Percentiles rank a stretch among this genome's conserved stretches.
phyloP scores from a whole-genome alignment of 30 jellyfish, hydroid and myxozoan genomes.

The Hydractinia echinata region DNA sequence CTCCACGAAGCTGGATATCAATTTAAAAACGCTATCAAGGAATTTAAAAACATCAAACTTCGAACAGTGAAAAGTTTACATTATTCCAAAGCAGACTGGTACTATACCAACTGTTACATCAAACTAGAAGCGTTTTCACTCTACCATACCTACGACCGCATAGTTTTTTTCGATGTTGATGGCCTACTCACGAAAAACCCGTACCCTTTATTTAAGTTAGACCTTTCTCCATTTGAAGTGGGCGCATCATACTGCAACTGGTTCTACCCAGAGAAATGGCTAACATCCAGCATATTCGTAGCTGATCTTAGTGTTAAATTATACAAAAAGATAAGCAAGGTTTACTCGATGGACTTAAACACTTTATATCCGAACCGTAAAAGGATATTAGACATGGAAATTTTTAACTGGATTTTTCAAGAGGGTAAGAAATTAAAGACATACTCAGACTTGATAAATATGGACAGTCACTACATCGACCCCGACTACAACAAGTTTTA shows the following conservation, averaged over 20 bases:
- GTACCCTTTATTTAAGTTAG: slow-evolving; percentile 7
- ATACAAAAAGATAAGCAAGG: not conserved
- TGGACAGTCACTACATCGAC: slow-evolving; percentile 44
- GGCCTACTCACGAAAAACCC: slow-evolving; percentile 31
- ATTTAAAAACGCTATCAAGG: slow-evolving; percentile 11
- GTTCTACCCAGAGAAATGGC: slow-evolving; percentile 39
- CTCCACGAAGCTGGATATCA: slow-evolving; percentile 24
- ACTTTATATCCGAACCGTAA: slow-evolving; percentile 13
- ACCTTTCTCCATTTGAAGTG: slow-evolving; percentile 15
- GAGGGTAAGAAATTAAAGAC: slow-evolving; percentile 35
- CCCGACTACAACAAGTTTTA: slow-evolving; percentile 30
- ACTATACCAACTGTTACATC: slow-evolving; percentile 26
- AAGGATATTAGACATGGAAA: slow-evolving; percentile 35
- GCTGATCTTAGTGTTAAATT: slow-evolving; percentile 29
- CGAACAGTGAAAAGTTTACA: slow-evolving; percentile 3
- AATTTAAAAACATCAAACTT: slow-evolving; percentile 19
- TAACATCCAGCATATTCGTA: slow-evolving; percentile 35
- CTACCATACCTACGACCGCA: slow-evolving; percentile 25
- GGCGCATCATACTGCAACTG: slow-evolving; percentile 44
- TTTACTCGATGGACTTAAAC: slow-evolving; percentile 18
- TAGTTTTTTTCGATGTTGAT: slow-evolving; percentile 37
- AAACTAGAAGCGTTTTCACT: slow-evolving; percentile 32
- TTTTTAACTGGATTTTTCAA: slow-evolving; percentile 33
- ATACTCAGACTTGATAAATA: slow-evolving; percentile 2
- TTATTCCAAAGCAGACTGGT: slow-evolving; percentile 10